These are phyloP conservation scores for Polymixis lichenea DNA, from an alignment of 2,888 invertebrate species.

Conservation along the genomic window DNA sequence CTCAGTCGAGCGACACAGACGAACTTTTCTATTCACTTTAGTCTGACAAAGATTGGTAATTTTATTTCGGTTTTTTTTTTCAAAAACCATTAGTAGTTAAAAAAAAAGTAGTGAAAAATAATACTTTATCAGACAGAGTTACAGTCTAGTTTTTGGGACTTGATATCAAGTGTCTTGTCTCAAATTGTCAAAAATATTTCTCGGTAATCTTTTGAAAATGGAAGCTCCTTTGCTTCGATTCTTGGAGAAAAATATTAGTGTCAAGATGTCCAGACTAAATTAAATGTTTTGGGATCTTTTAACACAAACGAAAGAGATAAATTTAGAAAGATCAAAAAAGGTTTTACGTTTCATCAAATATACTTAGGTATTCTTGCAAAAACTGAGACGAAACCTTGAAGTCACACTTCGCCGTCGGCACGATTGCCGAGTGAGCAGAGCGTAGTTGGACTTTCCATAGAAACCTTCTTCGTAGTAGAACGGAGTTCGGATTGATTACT, in stretches of 20 bases:
- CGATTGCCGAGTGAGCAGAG: not conserved
- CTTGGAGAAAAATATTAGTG: not conserved
- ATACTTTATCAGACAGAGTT: constrained; percentile 28
- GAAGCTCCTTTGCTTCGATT: not conserved
- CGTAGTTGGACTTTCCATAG: not conserved
- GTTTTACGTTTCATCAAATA: not conserved
- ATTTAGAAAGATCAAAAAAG: not conserved
- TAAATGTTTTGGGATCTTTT: not conserved
- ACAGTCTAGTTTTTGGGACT: not conserved
- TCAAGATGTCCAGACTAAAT: not conserved
- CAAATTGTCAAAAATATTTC: constrained; percentile 3
- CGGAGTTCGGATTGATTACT: not conserved
- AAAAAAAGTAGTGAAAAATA: not conserved
- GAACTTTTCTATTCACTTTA: constrained; percentile 7
- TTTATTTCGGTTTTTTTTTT: not conserved
- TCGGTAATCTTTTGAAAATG: not conserved
- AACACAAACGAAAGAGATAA: not conserved
- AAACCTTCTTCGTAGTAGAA: not conserved
- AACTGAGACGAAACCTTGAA: not conserved
- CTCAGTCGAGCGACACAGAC: constrained; percentile 11
- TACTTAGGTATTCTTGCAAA: not conserved
- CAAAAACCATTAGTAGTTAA: not conserved
- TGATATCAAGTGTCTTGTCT: not conserved
- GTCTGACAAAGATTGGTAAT: not conserved
- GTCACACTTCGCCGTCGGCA: not conserved